Conservation (phyloP, 37 sponge, comb jelly and placozoan genomes). For the Hormiphora californensis region DNA sequence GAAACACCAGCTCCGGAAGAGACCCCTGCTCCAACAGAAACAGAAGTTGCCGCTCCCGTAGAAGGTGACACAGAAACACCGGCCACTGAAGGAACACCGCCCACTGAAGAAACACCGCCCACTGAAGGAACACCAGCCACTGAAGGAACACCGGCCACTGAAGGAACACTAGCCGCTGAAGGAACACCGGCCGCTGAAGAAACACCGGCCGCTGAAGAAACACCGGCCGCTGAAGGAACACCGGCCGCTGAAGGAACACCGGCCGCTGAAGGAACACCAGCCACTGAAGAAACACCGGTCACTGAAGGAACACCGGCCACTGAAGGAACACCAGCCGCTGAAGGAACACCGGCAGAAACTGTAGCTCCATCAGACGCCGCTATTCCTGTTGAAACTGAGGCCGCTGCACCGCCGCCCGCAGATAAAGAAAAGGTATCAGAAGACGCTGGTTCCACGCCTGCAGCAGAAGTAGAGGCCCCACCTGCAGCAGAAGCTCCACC, state of each 20-base stretch:
- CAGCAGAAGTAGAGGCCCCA: constrained; percentile 1
- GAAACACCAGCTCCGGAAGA: background rate
- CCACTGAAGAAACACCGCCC: background rate
- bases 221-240: background rate
- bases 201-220: background rate
- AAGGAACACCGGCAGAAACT: background rate
- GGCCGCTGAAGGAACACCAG: background rate
- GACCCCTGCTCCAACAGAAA: background rate
- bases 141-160: background rate
- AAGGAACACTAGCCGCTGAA: background rate
- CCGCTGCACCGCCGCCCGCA: background rate
- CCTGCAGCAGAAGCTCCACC: background rate
- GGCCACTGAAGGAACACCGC: background rate
- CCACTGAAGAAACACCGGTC: background rate
- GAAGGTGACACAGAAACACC: background rate
- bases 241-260: background rate
- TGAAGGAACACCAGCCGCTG: background rate
- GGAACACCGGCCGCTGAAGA: background rate
- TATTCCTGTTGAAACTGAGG: background rate
- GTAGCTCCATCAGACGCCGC: background rate
- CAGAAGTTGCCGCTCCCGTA: background rate
- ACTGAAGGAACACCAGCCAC: background rate
- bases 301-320: background rate
- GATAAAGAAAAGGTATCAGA: too few relatives aligned
- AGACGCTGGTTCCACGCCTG: too few relatives aligned